Conservation (phyloP, 2,113 vertebrate species). For the Danio rerio region GRCz12tu NC_133191.1:20478501-20479000, state of each 20-base stretch:
- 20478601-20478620: conserved; percentile 82
- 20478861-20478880: too few relatives aligned
- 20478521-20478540: background rate
- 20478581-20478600: conserved; percentile 91
- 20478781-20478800: background rate
- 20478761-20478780: background rate
- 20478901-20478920: too few relatives aligned
- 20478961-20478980: too few relatives aligned
- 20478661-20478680: conserved; percentile 84
- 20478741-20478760: background rate
- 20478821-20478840: background rate
- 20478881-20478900: too few relatives aligned
- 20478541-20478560: conserved; percentile 73
- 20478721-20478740: background rate
- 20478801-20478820: background rate
- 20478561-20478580: conserved; percentile 90
- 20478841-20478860: too few relatives aligned
- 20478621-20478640: conserved; percentile 86
- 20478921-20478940: too few relatives aligned
- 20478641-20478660: conserved; percentile 87
- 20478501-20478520: background rate
- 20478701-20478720: conserved; percentile 85
- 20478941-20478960: too few relatives aligned
- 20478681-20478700: conserved; percentile 82
- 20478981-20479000: too few relatives aligned